Percentiles rank a stretch among this genome's conserved stretches.
Conservation (phyloP, 2,113 vertebrate genomes). For the Tetrax tetrax region DNA sequence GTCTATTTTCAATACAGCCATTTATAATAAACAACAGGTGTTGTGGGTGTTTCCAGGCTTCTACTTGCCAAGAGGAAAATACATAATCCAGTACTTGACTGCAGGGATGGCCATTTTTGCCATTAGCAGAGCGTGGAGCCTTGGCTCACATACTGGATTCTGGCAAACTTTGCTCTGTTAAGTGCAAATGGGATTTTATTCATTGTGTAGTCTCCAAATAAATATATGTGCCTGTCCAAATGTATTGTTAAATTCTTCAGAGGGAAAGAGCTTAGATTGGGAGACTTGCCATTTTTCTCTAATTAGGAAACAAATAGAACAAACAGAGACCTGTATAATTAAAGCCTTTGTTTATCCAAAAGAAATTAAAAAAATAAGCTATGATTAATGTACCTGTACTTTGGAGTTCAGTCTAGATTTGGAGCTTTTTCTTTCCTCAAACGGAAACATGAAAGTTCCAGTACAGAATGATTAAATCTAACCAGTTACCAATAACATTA, state of each 20-base stretch:
- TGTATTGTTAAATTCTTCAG: conserved; percentile 69
- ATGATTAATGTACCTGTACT: conserved; percentile 51
- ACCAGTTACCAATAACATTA: neutral
- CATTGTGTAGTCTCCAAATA: conserved; percentile 68
- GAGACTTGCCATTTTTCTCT: conserved; percentile 73
- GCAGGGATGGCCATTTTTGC: conserved; percentile 58
- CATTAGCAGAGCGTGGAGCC: conserved; percentile 57
- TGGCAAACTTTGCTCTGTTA: conserved; percentile 68
- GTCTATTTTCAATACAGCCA: neutral
- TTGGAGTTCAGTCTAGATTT: conserved; percentile 4
- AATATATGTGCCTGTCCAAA: conserved; percentile 69
- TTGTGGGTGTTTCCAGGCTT: conserved; percentile 43
- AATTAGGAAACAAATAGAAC: conserved; percentile 73
- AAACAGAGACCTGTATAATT: conserved; percentile 66
- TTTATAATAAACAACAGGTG: conserved; percentile 65
- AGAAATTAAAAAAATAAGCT: conserved; percentile 19
- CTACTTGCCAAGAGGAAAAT: conserved; percentile 56
- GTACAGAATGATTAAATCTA: neutral
- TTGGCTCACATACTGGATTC: conserved; percentile 46
- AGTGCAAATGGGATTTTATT: conserved; percentile 69
- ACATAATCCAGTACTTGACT: conserved; percentile 56
- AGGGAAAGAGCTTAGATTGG: conserved; percentile 57
- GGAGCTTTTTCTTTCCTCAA: conserved; percentile 26
- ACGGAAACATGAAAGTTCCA: neutral
- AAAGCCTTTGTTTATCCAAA: conserved; percentile 73